A percentile compares a stretch with the other conserved stretches of the same genome.
phyloP scores from a whole-genome alignment of 2,797 vertebrate species.

The Phyllotis vaccarum region DNA sequence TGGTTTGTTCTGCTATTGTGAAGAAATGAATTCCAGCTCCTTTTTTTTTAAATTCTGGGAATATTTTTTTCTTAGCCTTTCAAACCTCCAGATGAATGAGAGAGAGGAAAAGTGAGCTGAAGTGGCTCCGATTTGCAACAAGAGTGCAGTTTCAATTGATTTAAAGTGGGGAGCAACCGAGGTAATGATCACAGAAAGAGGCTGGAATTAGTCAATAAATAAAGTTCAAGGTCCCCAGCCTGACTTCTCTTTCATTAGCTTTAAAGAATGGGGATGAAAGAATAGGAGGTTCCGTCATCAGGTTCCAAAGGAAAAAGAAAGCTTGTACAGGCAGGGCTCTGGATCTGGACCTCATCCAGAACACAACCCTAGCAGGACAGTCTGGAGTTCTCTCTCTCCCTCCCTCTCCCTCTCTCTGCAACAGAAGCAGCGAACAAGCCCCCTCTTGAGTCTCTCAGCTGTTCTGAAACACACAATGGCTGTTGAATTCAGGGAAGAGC shows the following conservation, averaged over 20 bases:
- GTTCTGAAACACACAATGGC: background rate
- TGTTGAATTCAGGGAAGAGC: background rate
- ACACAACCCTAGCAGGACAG: too few relatives aligned
- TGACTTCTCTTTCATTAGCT: slow-evolving; percentile 70
- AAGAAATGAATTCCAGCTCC: background rate
- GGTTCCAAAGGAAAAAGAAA: slow-evolving; percentile 53
- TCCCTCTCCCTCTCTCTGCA: too few relatives aligned
- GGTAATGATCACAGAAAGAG: slow-evolving; percentile 78
- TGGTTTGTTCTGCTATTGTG: slow-evolving; percentile 46
- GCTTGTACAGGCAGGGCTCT: fast-evolving
- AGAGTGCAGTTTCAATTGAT: slow-evolving; percentile 78
- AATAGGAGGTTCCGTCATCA: slow-evolving; percentile 23
- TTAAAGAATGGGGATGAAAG: slow-evolving; percentile 61
- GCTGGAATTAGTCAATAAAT: slow-evolving; percentile 84
- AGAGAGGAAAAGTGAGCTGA: slow-evolving; percentile 31
- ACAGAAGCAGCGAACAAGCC: background rate
- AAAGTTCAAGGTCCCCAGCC: slow-evolving; percentile 55
- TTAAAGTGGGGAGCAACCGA: slow-evolving; percentile 65
- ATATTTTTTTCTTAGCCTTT: slow-evolving; percentile 57
- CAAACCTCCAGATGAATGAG: slow-evolving; percentile 58
- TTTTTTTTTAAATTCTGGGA: background rate
- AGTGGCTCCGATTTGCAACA: slow-evolving; percentile 71
- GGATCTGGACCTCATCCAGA: background rate
- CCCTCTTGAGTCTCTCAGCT: background rate
- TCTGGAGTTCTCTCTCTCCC: background rate